Evolutionary conservation across 2,888 invertebrate species (phyloP), one percentile per base, ranked within the genome.

Genomic region (Drosophila kanekoi): DNA sequence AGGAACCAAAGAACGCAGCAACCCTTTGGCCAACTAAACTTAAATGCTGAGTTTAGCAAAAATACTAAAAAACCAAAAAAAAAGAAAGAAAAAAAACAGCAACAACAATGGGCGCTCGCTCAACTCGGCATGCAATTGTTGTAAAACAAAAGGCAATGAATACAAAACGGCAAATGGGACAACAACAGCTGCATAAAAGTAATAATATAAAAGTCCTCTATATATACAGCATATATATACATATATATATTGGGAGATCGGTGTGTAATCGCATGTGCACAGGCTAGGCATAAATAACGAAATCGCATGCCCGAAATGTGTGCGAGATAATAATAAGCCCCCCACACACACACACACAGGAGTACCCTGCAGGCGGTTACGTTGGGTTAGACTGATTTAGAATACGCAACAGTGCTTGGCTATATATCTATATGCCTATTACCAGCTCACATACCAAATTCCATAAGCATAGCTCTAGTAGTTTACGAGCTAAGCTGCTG

Each of bases 1-100:
- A 71, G 28, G 16, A 35, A 23, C 48, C 69, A 49, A 43, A 53
- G 70, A 51, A 64, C 60, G 74, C 44, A 54, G 61, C 79, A 83
- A 81, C 86, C 85, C 85, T 77, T 84, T 71, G 74, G 72, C 71
- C 72, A 83, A 82, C 84, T 84, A 84, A 83, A 86, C 77, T 77
- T 84, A 82, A 87, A 79, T 84, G 87, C 79, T 76, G 86, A 84
- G 80, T 81, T 86, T 87, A 79, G 86, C 88, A 79, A 70, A 87
- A 85, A 60, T 53, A 74, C 28, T 8, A 59, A 8, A 18, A 48
- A 28, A 13, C 58, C 9, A 40, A 48, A 57, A 45, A 58, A 56
- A 72, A 74, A 67, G 79, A 79, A 40, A 37, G 43, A 48, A 41
- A 58, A 58, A 23, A 4, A 57, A 41, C 10, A 60, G 14, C 33